These are phyloP conservation scores for Hylaea fasciaria DNA, from an alignment of 2,888 invertebrate species.

Conservation along the genomic window DNA sequence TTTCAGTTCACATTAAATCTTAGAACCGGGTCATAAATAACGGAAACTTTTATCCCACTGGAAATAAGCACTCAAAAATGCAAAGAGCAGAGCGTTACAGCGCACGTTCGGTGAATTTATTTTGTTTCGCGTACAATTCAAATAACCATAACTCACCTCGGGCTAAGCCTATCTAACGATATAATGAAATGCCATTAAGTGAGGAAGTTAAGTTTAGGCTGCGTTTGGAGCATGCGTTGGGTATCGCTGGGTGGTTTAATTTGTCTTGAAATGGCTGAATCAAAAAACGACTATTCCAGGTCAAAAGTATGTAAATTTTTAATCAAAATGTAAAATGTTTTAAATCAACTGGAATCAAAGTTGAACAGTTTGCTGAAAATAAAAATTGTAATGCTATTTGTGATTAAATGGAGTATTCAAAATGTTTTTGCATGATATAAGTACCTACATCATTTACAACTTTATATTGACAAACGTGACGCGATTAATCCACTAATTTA, in stretches of 20 bases:
- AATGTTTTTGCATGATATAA: no score
- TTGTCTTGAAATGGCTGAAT: not conserved
- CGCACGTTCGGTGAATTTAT: constrained; percentile 85
- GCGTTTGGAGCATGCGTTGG: constrained; percentile 49
- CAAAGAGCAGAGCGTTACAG: constrained; percentile 84
- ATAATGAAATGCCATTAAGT: constrained; percentile 83
- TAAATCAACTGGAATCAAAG: no score
- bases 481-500: no score
- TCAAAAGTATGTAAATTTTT: no score
- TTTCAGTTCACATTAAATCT: constrained; percentile 85
- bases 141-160: constrained; percentile 83
- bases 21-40: constrained; percentile 81
- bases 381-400: no score
- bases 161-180: constrained; percentile 83
- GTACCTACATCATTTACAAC: no score
- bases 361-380: no score
- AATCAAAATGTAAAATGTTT: no score
- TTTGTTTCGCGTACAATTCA: constrained; percentile 84
- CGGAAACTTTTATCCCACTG: constrained; percentile 83
- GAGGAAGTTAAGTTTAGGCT: constrained; percentile 70
- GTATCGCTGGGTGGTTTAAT: not conserved
- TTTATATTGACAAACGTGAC: no score
- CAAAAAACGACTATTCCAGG: no score
- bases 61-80: constrained; percentile 86
- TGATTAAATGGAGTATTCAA: no score